Percentiles rank a stretch among this genome's conserved stretches.
Conservation (phyloP, 2,797 vertebrate species). For the Pangasius sanitwongsei region DNA sequence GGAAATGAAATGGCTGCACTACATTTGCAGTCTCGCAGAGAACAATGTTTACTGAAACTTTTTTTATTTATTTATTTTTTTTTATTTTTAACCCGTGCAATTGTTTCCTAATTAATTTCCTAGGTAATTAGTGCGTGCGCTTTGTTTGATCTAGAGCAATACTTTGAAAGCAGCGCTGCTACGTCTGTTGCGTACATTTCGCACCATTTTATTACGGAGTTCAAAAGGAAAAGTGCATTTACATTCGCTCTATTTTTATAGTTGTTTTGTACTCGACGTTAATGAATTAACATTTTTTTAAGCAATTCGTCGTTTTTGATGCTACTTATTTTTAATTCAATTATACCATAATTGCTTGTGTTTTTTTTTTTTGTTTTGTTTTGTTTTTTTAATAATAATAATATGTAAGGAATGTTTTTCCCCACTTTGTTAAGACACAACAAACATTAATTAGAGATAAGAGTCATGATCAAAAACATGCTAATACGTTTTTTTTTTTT, state of each 20-base stretch:
- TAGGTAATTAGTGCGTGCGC: slow-evolving; percentile 75
- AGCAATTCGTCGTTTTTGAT: slow-evolving; percentile 70
- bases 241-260: slow-evolving; percentile 78
- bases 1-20: slow-evolving; percentile 58
- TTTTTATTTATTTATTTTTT: background rate
- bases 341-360: slow-evolving; percentile 78
- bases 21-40: slow-evolving; percentile 62
- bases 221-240: slow-evolving; percentile 81
- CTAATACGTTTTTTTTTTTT: slow-evolving; percentile 65
- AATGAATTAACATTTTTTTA: slow-evolving; percentile 78
- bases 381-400: slow-evolving; percentile 63
- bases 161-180: slow-evolving; percentile 72
- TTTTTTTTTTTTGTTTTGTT: background rate
- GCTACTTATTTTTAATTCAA: slow-evolving; percentile 80
- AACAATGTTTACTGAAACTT: slow-evolving; percentile 66
- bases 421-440: slow-evolving; percentile 78
- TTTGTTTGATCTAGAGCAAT: slow-evolving; percentile 76
- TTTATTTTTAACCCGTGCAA: slow-evolving; percentile 77
- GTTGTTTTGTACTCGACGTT: slow-evolving; percentile 77
- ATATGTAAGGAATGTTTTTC: slow-evolving; percentile 66
- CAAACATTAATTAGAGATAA: slow-evolving; percentile 79
- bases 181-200: slow-evolving; percentile 71
- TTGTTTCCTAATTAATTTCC: slow-evolving; percentile 78
- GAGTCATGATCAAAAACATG: slow-evolving; percentile 83
- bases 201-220: slow-evolving; percentile 71